Evolutionary conservation across 1,140 invertebrate species (phyloP).

Genomic region (Cherax destructor): DNA sequence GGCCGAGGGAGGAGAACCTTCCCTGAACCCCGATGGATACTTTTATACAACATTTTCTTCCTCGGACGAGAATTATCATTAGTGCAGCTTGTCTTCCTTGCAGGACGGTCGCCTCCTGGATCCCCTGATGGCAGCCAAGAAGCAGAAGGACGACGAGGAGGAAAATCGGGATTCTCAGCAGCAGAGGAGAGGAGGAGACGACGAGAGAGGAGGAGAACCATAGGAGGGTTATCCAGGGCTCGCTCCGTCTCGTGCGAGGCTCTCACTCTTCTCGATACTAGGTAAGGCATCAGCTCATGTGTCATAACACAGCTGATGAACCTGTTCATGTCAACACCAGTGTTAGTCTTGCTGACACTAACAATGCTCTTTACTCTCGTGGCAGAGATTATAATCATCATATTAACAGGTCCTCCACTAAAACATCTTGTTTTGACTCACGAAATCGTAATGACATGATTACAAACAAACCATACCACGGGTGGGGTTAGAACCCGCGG

Average conservation of each 20-base stretch:
- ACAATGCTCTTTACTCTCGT: too few species aligned
- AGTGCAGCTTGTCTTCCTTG: not conserved
- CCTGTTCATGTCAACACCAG: too few species aligned
- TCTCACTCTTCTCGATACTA: conserved; percentile 43
- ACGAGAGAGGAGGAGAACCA: conserved; percentile 40
- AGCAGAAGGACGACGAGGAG: not conserved
- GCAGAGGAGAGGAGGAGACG: conserved; percentile 44
- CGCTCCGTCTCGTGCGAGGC: conserved; percentile 52
- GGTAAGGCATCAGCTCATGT: conserved; percentile 10
- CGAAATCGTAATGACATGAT: too few species aligned
- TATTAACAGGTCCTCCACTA: too few species aligned
- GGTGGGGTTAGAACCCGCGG: too few species aligned
- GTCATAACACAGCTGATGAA: too few species aligned
- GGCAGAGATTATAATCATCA: too few species aligned
- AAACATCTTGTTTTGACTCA: too few species aligned
- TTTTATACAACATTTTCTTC: not conserved
- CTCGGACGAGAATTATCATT: not conserved
- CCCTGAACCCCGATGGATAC: not conserved
- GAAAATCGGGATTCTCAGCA: not conserved
- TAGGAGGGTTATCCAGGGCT: conserved; percentile 13
- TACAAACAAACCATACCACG: too few species aligned
- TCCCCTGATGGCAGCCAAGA: not conserved
- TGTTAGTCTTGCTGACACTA: too few species aligned
- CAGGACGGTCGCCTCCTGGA: not conserved
- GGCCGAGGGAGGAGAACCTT: not conserved